phyloP scores from a whole-genome alignment of 2,113 vertebrate species.

The Otus sunia region DNA sequence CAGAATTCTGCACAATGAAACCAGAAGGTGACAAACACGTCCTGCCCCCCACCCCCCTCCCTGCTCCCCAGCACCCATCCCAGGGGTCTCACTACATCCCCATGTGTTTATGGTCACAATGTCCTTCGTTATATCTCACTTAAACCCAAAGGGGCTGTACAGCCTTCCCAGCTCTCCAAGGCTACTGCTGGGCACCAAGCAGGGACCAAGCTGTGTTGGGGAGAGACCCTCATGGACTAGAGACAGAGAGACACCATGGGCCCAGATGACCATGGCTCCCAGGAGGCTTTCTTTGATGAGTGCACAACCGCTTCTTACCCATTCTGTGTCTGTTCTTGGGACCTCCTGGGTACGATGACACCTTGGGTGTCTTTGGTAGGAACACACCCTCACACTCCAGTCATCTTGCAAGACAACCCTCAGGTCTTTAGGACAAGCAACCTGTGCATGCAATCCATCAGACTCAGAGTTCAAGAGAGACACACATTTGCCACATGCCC shows the following conservation, averaged over 20 bases:
- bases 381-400: rapidly evolving
- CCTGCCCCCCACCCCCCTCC: neutral
- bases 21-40: rapidly evolving
- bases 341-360: neutral
- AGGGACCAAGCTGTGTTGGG: neutral
- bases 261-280: neutral
- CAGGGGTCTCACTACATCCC: rapidly evolving
- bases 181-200: neutral
- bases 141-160: neutral
- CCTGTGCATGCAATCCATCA: rapidly evolving
- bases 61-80: neutral
- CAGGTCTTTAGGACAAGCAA: neutral
- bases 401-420: too few species aligned
- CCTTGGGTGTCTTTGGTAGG: too few species aligned
- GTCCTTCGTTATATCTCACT: rapidly evolving
- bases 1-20: rapidly evolving
- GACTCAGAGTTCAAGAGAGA: neutral
- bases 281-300: too few species aligned
- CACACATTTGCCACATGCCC: neutral
- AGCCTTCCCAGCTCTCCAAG: neutral
- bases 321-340: rapidly evolving
- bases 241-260: rapidly evolving
- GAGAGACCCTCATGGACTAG: rapidly evolving
- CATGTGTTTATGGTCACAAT: rapidly evolving
- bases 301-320: neutral